These are phyloP conservation scores for Arctocebus calabarensis DNA, from an alignment of 2,797 vertebrate species.

Conservation along the genomic window DNA sequence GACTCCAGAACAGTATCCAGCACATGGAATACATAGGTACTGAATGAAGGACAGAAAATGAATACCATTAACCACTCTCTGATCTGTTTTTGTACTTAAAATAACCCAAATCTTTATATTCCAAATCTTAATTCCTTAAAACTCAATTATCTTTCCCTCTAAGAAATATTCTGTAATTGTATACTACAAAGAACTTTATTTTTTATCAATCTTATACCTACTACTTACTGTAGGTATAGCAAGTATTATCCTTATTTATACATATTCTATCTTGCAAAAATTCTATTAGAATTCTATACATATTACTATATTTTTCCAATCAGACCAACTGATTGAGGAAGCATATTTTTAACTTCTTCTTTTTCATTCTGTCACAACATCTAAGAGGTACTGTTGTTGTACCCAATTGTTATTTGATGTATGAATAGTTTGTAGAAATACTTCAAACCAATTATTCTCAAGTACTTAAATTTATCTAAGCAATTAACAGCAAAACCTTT, in stretches of 20 bases:
- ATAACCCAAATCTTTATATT: neutral
- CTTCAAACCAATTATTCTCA: conserved; percentile 26
- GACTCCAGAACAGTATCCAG: neutral
- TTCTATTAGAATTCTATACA: neutral
- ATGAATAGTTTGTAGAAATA: neutral
- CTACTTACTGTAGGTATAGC: neutral
- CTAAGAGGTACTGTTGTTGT: neutral
- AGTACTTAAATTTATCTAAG: conserved; percentile 40
- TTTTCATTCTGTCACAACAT: conserved; percentile 31
- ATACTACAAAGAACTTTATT: conserved; percentile 4
- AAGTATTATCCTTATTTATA: neutral
- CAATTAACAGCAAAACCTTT: conserved; percentile 17
- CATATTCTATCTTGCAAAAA: neutral
- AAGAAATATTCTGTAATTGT: conserved; percentile 33
- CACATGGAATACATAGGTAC: neutral
- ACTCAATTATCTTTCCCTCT: neutral
- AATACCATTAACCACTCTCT: neutral
- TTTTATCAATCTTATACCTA: neutral
- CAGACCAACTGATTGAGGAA: neutral
- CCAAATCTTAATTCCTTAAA: conserved; percentile 11
- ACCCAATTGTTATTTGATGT: neutral
- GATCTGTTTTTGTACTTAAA: neutral
- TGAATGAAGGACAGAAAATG: neutral
- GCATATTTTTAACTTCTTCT: neutral
- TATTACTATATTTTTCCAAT: conserved; percentile 2